Conservation (phyloP, 1,140 invertebrate genomes). For the Papilio xuthus region DNA sequence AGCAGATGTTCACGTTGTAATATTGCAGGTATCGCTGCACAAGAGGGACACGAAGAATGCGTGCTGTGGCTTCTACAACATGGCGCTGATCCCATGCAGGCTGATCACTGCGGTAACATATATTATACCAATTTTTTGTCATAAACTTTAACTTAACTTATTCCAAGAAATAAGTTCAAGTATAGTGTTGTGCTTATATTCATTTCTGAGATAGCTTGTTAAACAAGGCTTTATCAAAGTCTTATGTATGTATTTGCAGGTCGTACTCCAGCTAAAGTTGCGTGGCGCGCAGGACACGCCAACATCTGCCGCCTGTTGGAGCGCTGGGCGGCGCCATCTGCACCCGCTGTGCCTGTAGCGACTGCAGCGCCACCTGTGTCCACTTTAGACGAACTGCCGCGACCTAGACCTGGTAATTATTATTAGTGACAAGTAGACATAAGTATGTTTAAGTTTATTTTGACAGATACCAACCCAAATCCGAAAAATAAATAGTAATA, state of each 20-base stretch:
- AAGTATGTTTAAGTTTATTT: too few species aligned
- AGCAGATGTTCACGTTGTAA: background rate
- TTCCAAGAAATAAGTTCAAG: background rate
- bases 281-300: slow-evolving; percentile 82
- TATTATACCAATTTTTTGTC: slow-evolving; percentile 69
- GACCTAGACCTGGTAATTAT: slow-evolving; percentile 42
- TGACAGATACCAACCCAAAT: too few species aligned
- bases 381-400: slow-evolving; percentile 42
- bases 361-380: slow-evolving; percentile 25
- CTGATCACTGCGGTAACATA: slow-evolving; percentile 92
- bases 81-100: slow-evolving; percentile 95
- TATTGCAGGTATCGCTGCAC: slow-evolving; percentile 87
- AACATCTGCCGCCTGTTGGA: slow-evolving; percentile 78
- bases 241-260: slow-evolving; percentile 50
- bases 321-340: slow-evolving; percentile 70
- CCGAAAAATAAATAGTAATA: too few species aligned
- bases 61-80: slow-evolving; percentile 92
- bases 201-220: slow-evolving; percentile 55
- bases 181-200: background rate
- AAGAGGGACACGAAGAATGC: slow-evolving; percentile 96
- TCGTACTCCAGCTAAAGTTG: slow-evolving; percentile 83
- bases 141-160: background rate
- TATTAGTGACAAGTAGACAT: too few species aligned
- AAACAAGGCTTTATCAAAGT: slow-evolving; percentile 37
- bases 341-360: slow-evolving; percentile 43